Evolutionary conservation across 2,888 invertebrate genomes (phyloP).

Genomic region (Drosophila nigricruria): DNA sequence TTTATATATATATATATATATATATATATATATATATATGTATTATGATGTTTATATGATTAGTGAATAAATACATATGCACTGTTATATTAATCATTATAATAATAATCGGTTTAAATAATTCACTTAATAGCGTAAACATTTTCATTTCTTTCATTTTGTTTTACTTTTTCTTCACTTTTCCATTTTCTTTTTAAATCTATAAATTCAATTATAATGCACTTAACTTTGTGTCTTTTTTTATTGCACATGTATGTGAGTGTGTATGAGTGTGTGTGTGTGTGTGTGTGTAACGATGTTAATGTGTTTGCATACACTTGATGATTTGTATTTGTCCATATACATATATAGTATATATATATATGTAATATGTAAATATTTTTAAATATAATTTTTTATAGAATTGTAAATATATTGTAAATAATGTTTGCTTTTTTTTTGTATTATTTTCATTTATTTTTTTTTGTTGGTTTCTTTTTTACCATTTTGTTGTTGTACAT

Average conservation of each 20-base stretch:
- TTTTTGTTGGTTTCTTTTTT: slow-evolving; percentile 37
- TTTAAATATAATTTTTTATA: slow-evolving; percentile 80
- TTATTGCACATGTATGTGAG: slow-evolving; percentile 52
- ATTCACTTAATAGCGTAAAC: slow-evolving; percentile 68
- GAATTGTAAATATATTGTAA: slow-evolving; percentile 79
- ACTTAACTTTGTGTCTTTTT: slow-evolving; percentile 74
- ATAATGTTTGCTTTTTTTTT: slow-evolving; percentile 76
- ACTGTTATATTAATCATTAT: slow-evolving; percentile 67
- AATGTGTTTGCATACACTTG: slow-evolving; percentile 54
- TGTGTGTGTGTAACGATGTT: slow-evolving; percentile 35
- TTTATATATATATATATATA: slow-evolving; percentile 47
- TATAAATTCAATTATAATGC: slow-evolving; percentile 81
- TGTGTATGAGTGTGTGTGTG: slow-evolving; percentile 14
- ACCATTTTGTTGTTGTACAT: slow-evolving; percentile 70
- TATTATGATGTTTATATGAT: slow-evolving; percentile 66
- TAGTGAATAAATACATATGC: slow-evolving; percentile 76
- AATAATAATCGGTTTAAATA: slow-evolving; percentile 70
- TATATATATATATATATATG: slow-evolving; percentile 42
- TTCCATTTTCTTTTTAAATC: slow-evolving; percentile 52
- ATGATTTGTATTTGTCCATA: slow-evolving; percentile 62
- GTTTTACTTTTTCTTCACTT: not conserved
- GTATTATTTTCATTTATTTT: slow-evolving; percentile 43
- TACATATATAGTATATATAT: slow-evolving; percentile 70
- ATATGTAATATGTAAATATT: slow-evolving; percentile 77
- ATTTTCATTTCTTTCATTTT: slow-evolving; percentile 38